phyloP scores from a whole-genome alignment of 2,113 vertebrate species.

The Elaphurus davidianus region DNA sequence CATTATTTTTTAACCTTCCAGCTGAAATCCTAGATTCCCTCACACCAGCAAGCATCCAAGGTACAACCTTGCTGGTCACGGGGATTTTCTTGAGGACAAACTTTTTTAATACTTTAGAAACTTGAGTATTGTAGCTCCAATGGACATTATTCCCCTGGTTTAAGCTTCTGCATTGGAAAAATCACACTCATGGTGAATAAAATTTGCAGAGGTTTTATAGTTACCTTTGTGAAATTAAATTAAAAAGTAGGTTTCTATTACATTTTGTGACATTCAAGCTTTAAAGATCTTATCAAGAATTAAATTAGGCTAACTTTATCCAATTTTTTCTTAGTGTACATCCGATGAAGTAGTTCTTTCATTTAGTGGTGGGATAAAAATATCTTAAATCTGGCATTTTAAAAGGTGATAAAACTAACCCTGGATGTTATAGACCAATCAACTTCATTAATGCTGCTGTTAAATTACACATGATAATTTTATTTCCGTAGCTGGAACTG shows the following conservation, averaged over 20 bases:
- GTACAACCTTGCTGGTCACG: rapidly evolving
- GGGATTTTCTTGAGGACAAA: neutral
- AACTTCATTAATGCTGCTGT: constrained; percentile 26
- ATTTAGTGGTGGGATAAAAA: constrained; percentile 44
- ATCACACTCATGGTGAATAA: neutral
- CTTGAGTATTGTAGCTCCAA: neutral
- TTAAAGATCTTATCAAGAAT: constrained; percentile 54
- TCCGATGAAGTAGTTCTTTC: neutral
- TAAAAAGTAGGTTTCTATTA: neutral
- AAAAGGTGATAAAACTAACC: constrained; percentile 41
- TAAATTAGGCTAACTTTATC: constrained; percentile 43
- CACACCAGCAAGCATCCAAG: neutral
- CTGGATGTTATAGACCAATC: constrained; percentile 17
- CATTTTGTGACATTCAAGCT: constrained; percentile 19
- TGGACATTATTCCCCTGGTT: rapidly evolving
- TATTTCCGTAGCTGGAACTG: neutral
- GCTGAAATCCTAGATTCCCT: neutral
- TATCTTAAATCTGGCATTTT: constrained; percentile 45
- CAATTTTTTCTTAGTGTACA: neutral
- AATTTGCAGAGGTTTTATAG: neutral
- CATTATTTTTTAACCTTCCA: neutral
- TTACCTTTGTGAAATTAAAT: constrained; percentile 41
- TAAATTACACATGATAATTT: constrained; percentile 36
- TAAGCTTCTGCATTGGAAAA: neutral
- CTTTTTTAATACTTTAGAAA: neutral